phyloP scores from a whole-genome alignment of 2,113 vertebrate species.

The Hyaena hyaena region DNA sequence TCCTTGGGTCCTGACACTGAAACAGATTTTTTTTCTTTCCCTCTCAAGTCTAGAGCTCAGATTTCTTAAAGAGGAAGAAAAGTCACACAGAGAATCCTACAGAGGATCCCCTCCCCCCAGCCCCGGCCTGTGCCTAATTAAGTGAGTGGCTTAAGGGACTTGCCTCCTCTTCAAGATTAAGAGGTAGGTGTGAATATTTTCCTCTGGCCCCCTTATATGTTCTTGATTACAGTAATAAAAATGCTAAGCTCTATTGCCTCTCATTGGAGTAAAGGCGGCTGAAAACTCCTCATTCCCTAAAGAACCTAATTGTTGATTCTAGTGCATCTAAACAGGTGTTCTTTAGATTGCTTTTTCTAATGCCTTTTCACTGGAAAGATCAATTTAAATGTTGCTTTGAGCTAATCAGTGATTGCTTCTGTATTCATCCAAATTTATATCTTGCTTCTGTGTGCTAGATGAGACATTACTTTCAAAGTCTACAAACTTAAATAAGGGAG shows the following conservation, averaged over 20 bases:
- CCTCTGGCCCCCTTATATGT: constrained; percentile 57
- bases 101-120: not conserved
- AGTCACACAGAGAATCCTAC: constrained; percentile 32
- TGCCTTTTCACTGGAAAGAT: constrained; percentile 60
- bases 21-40: not conserved
- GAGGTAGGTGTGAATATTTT: constrained; percentile 68
- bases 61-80: constrained; percentile 10
- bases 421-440: constrained; percentile 57
- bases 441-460: constrained; percentile 37
- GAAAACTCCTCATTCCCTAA: constrained; percentile 28
- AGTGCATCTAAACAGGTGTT: constrained; percentile 48
- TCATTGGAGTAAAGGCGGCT: constrained; percentile 46
- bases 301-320: not conserved
- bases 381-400: constrained; percentile 53
- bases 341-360: constrained; percentile 70
- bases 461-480: constrained; percentile 45
- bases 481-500: constrained; percentile 46
- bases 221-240: constrained; percentile 76
- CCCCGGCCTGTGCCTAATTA: constrained; percentile 37
- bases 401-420: constrained; percentile 72
- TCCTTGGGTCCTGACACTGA: not conserved
- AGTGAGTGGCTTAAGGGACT: constrained; percentile 56
- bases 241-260: constrained; percentile 65
- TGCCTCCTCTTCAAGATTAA: constrained; percentile 55
- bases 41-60: constrained; percentile 23